These are phyloP conservation scores for Yponomeuta cagnagella DNA, from an alignment of 2,888 invertebrate species.

Conservation along the genomic window DNA sequence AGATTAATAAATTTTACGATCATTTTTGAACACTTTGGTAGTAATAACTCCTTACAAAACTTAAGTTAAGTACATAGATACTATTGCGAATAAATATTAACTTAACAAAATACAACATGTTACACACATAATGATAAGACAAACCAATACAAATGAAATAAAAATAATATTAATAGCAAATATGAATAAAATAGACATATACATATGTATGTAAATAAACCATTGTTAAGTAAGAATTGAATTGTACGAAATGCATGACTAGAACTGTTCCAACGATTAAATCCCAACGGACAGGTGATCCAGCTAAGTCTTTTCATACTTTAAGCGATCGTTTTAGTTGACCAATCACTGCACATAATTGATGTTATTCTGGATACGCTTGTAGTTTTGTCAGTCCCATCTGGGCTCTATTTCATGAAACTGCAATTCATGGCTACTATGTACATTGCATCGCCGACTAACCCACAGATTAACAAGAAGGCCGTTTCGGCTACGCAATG, in stretches of 20 bases:
- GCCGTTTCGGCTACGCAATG: too few relatives aligned
- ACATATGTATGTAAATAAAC: neutral
- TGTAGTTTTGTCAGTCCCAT: too few relatives aligned
- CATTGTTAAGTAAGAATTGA: neutral
- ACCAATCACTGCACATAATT: too few relatives aligned
- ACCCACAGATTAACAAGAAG: too few relatives aligned
- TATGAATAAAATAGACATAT: neutral
- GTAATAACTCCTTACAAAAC: slow-evolving; percentile 19
- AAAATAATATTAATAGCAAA: neutral
- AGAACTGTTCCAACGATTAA: neutral
- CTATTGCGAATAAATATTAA: slow-evolving; percentile 18
- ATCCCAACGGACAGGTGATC: neutral
- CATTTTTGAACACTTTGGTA: slow-evolving; percentile 16
- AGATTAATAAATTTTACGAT: neutral
- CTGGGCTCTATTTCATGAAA: too few relatives aligned
- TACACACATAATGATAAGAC: slow-evolving; percentile 19
- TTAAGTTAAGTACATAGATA: slow-evolving; percentile 23
- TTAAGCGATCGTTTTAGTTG: too few relatives aligned
- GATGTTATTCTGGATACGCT: too few relatives aligned
- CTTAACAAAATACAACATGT: slow-evolving; percentile 22
- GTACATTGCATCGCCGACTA: too few relatives aligned
- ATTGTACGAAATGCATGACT: neutral
- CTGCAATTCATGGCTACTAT: too few relatives aligned
- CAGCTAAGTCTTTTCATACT: too few relatives aligned
- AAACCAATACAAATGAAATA: neutral